A percentile compares a stretch with the other conserved stretches of the same genome.
phyloP scores from a whole-genome alignment of 1,140 invertebrate species.

The Caenorhabditis latens region DNA sequence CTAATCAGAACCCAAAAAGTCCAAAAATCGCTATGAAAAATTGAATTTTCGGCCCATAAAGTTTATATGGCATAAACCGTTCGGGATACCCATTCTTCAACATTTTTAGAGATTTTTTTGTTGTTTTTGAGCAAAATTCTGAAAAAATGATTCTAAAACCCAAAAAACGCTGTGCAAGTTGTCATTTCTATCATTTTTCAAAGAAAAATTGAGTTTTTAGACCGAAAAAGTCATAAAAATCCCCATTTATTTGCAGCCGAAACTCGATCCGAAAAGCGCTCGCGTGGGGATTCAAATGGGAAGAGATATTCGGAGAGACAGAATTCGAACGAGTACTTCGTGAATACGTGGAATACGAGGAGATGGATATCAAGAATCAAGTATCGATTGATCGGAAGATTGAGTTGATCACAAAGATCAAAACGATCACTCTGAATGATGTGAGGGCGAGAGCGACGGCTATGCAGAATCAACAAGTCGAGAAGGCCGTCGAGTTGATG shows the following conservation, averaged over 20 bases:
- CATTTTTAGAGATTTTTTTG: too few relatives aligned
- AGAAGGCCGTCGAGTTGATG: constrained; percentile 11
- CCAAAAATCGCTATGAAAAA: too few relatives aligned
- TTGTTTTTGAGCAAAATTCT: too few relatives aligned
- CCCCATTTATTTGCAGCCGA: background rate
- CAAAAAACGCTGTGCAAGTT: too few relatives aligned
- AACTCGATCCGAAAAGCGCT: background rate
- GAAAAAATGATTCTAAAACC: too few relatives aligned
- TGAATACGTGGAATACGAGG: background rate
- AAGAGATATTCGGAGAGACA: background rate
- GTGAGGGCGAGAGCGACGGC: background rate
- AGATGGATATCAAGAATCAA: background rate
- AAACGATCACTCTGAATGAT: constrained; percentile 9
- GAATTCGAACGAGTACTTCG: background rate
- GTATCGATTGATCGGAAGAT: constrained; percentile 35
- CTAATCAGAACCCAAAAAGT: too few relatives aligned
- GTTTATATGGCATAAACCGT: too few relatives aligned
- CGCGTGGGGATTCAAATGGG: background rate
- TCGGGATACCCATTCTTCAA: too few relatives aligned
- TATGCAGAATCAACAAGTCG: background rate
- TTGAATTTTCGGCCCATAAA: too few relatives aligned
- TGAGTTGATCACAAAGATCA: background rate
- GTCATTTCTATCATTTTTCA: too few relatives aligned
- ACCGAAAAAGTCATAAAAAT: too few relatives aligned
- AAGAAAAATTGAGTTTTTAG: too few relatives aligned